A percentile compares a stretch with the other conserved stretches of the same genome.
Evolutionary conservation across 2,888 invertebrate genomes (phyloP).

Genomic region (Noctua fimbriata): DNA sequence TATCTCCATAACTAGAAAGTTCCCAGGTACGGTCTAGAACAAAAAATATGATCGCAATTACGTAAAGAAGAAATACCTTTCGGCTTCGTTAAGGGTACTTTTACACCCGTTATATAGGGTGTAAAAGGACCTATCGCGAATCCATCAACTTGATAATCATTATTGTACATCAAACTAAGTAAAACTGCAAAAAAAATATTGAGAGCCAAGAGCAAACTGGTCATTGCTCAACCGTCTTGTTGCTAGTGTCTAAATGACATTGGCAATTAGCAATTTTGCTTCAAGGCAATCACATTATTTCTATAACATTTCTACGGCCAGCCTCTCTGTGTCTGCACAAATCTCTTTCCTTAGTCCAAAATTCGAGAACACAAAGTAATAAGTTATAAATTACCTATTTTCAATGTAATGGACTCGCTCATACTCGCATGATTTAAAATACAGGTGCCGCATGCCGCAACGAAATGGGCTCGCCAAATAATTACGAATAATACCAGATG

Average conservation of each 20-base stretch:
- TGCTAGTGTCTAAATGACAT: neutral
- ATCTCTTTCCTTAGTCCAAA: neutral
- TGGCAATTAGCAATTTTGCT: neutral
- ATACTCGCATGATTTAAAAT: conserved; percentile 73
- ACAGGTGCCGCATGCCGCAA: conserved; percentile 70
- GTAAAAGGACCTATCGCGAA: neutral
- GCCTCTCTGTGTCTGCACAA: neutral
- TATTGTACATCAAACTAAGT: neutral
- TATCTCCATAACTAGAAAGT: no score
- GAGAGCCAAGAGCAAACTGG: neutral
- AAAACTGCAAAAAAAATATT: neutral
- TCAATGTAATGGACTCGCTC: conserved; percentile 61
- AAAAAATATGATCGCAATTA: no score
- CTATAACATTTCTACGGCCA: neutral
- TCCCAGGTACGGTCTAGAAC: no score
- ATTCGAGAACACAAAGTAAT: conserved; percentile 63
- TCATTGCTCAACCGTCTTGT: neutral
- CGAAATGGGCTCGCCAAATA: conserved; percentile 64
- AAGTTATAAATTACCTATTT: conserved; percentile 68
- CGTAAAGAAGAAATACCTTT: no score
- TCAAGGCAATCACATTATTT: neutral
- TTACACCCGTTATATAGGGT: neutral
- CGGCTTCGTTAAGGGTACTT: no score
- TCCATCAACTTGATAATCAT: neutral
- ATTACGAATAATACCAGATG: conserved; percentile 70